Evolutionary conservation across 2,797 vertebrate genomes (phyloP).

Genomic region (Antrozous pallidus): DNA sequence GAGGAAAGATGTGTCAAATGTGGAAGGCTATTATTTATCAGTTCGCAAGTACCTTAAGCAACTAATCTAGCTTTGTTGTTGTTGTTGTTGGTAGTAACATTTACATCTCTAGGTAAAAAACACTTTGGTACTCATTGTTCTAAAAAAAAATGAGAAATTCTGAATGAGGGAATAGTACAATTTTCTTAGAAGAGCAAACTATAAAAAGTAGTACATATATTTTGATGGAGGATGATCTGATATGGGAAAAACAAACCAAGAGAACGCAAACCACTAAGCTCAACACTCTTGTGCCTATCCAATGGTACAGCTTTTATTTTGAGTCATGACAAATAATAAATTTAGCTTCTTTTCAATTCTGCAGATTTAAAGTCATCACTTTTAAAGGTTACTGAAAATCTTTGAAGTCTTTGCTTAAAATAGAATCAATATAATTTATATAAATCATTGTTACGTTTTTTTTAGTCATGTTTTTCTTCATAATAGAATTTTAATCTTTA

Average conservation of each 20-base stretch:
- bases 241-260: background rate
- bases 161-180: background rate
- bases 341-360: constrained; percentile 18
- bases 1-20: background rate
- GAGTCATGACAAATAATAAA: background rate
- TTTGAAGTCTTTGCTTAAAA: constrained; percentile 16
- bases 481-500: constrained; percentile 35
- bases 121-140: too few species aligned
- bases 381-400: constrained; percentile 25
- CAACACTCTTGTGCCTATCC: background rate
- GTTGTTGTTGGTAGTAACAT: background rate
- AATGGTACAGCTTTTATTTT: background rate
- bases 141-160: constrained; percentile 20
- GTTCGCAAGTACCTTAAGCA: background rate
- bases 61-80: background rate
- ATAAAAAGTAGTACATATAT: background rate
- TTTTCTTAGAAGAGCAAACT: constrained; percentile 7
- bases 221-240: background rate
- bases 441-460: background rate
- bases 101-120: background rate
- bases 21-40: background rate
- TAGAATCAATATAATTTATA: constrained; percentile 1
- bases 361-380: background rate
- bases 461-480: background rate
- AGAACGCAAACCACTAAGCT: background rate